Base-by-base conservation (phyloP, 2,797 vertebrate genomes). In the Columba guinea region DNA sequence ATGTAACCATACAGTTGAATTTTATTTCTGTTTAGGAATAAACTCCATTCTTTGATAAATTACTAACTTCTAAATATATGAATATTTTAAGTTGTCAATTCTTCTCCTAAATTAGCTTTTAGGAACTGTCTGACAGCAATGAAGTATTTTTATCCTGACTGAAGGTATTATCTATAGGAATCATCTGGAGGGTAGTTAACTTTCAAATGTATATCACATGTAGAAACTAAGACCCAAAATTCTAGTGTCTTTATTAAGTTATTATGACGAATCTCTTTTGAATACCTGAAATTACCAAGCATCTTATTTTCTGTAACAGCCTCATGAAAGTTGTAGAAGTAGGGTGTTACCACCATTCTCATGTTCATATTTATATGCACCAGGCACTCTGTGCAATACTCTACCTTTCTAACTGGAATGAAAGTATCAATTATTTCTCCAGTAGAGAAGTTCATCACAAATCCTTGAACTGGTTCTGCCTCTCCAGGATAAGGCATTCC, bases 401-500 rank as follows among this genome's bases (percentile, higher is more conserved):
- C 44, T 97, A 99, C 99, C 99, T 99, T 98, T 96, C 97, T 98
- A 67, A 98, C 97, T 19, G 99, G 99, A 86, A 96, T 97, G 97
- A 99, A 99, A 74, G 97, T 98, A 82, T 99, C 99, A 90, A 99
- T 96, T 91, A 99, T 98, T 71, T 99, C 98, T 83, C 98, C 99
- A 82, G 95, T 99, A 88, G 99, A 98, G 97, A 99, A 99, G 97
- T 98, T 98, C 94, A 99, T 98, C 82, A 99, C 98, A 97, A 99
- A 99, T 74, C 99, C 99, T 97, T 97, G 98, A 19, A 99, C 92
- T 10, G 98, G 98, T 93, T 97, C 93, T 18, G 96, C 95, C 69
- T 90, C 96, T 41, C 97, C 98, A 95, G 97, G 98, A 28, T 96
- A 96, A 80, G 98, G 98, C 75, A 98, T 98, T 62, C 99, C 99